Evolutionary conservation across 2,888 invertebrate species (phyloP).

Genomic region (Leptarthrus brevirostris): DNA sequence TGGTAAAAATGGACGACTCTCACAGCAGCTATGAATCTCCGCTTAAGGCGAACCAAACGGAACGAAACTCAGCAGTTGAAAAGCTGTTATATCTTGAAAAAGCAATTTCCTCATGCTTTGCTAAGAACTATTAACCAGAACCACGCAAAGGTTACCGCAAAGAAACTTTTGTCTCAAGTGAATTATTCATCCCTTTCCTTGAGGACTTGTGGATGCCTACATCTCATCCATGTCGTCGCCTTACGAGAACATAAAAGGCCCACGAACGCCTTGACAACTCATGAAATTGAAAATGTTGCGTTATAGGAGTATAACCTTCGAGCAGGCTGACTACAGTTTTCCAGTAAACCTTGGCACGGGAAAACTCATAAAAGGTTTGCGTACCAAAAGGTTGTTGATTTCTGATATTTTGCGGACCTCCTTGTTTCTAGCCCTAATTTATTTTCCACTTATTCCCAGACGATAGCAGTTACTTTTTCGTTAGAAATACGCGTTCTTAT

Average conservation of each 20-base stretch:
- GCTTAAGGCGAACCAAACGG: background rate
- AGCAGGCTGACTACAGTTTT: background rate
- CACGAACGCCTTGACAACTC: slow-evolving; percentile 16
- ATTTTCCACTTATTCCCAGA: background rate
- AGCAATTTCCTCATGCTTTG: background rate
- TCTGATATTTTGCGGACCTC: background rate
- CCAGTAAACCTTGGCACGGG: background rate
- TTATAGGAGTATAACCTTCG: background rate
- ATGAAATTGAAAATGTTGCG: slow-evolving; percentile 5
- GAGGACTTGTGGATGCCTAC: too few species aligned
- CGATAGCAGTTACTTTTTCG: background rate
- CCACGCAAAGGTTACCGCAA: background rate
- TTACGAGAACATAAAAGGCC: background rate
- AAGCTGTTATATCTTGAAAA: background rate
- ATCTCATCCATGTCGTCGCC: too few species aligned
- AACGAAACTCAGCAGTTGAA: background rate
- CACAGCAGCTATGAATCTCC: too few species aligned
- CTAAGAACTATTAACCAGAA: background rate
- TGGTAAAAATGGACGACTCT: too few species aligned
- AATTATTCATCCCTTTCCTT: background rate
- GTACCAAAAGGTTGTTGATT: background rate
- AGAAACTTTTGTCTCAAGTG: background rate
- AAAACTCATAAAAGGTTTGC: background rate
- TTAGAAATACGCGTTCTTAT: slow-evolving; percentile 3
- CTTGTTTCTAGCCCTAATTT: background rate